Base-by-base conservation (phyloP, 2,797 vertebrate genomes). In the Nothura maculosa region DNA sequence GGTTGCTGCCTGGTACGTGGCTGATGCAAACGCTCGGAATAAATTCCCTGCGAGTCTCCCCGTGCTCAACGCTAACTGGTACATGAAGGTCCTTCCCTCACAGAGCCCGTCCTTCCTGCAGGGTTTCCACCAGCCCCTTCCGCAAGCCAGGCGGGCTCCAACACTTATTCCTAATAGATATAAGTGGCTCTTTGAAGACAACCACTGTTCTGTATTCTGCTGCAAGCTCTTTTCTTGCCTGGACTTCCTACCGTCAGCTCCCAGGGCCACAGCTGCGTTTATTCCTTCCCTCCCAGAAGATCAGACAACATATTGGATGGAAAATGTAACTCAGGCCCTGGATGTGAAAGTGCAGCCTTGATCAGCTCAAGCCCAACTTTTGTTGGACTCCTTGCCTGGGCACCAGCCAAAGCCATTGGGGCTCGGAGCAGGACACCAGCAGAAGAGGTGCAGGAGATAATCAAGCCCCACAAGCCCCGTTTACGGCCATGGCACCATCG, bases 11-110 rank as follows among this genome's bases (percentile, higher is more conserved):
- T 0, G 3, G 63, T 3, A 2, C 5, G 36, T 4, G 52, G 81
- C 67, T 82, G 45, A 60, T 30, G 58, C 60, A 42, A 36, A 40
- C 28, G 40, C 68, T 32, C 52, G 32, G 32, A 61, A 45, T 8
- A 22, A 50, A 47, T 27, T 67, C 72, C 7, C 9, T 19, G 34
- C 32, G 18, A 20, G 54, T 6, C 13, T 30, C 50, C 36, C 14
- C 20, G 36, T 17, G 74, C 60, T 20, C 17, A n/a, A 55, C 3
- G 5, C 47, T 16, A 32, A 13, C 0, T 16, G 67, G 63, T 7
- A 52, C 3, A 1, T 0, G 22, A 60, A 50, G 47, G 20, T 30
- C 54, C 3, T 3, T 40, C 50, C 60, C 54, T 12, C 43, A 2
- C 42, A 6, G 54, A 25, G 32, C 32, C 1, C 1, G 77, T 70